These are phyloP conservation scores for Manacus vitellinus DNA, from an alignment of 2,113 vertebrate species.

Conservation along the genomic window DNA sequence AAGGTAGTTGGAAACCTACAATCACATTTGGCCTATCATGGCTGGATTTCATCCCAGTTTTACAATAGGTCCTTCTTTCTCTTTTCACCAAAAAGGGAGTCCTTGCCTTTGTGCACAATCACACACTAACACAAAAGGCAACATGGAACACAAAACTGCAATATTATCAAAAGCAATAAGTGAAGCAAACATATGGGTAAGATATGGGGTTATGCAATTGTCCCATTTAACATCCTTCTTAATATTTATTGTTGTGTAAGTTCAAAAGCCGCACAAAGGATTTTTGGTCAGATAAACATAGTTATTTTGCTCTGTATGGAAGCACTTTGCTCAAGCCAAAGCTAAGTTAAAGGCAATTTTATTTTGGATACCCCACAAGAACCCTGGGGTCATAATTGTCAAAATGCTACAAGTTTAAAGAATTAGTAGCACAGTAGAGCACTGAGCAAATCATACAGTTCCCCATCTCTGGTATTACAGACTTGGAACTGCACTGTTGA, in stretches of 20 bases:
- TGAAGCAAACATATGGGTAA: neutral
- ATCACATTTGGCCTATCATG: neutral
- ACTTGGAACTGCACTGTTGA: neutral
- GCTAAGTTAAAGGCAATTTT: neutral
- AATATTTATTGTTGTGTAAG: neutral
- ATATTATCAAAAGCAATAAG: neutral
- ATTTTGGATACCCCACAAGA: neutral
- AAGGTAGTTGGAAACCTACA: conserved; percentile 34
- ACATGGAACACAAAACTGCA: neutral
- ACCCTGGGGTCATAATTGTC: neutral
- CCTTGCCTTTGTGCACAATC: neutral
- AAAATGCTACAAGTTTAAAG: neutral
- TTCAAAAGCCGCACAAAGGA: neutral
- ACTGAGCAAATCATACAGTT: fast-evolving
- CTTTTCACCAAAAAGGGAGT: neutral
- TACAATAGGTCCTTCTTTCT: neutral
- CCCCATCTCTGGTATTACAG: neutral
- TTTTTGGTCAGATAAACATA: neutral
- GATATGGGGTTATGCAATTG: neutral
- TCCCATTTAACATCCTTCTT: neutral
- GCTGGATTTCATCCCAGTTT: conserved; percentile 20
- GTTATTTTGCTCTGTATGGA: neutral
- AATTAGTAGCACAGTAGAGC: neutral
- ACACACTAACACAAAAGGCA: neutral
- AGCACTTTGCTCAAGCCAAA: neutral